Conservation (phyloP, 1,140 invertebrate species). For the Pteromalus puparum region DNA sequence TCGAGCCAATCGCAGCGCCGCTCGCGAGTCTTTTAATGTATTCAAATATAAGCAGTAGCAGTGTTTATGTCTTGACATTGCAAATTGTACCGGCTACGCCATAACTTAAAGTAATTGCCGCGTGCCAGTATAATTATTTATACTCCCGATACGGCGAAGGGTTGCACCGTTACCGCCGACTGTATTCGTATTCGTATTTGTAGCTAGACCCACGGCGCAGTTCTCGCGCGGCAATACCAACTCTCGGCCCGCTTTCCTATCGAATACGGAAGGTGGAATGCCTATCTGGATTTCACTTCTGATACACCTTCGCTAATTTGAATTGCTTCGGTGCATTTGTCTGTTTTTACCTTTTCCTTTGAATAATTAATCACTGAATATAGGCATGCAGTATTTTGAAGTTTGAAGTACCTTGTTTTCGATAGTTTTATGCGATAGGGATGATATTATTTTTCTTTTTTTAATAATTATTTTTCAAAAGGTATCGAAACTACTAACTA, state of each 20-base stretch:
- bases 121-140: slow-evolving; percentile 75
- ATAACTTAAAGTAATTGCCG: slow-evolving; percentile 77
- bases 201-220: slow-evolving; percentile 8
- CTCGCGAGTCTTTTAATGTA: slow-evolving; percentile 70
- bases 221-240: neutral
- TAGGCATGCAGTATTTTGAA: too few species aligned
- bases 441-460: neutral
- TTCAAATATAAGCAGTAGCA: slow-evolving; percentile 77
- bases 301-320: slow-evolving; percentile 37
- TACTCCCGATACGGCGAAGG: slow-evolving; percentile 71
- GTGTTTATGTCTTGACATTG: slow-evolving; percentile 77
- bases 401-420: too few species aligned
- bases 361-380: slow-evolving; percentile 19
- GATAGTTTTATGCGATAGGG: too few species aligned
- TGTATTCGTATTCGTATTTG: slow-evolving; percentile 39
- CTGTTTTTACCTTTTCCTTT: slow-evolving; percentile 39
- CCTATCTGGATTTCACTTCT: slow-evolving; percentile 44
- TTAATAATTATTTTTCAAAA: neutral
- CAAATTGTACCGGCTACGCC: slow-evolving; percentile 75
- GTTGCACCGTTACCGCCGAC: slow-evolving; percentile 49
- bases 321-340: slow-evolving; percentile 45
- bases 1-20: slow-evolving; percentile 58
- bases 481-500: neutral
- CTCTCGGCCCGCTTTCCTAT: slow-evolving; percentile 41
- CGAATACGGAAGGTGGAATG: slow-evolving; percentile 49